Evolutionary conservation across 2,113 vertebrate genomes (phyloP).

Genomic region (Urocitellus parryii): DNA sequence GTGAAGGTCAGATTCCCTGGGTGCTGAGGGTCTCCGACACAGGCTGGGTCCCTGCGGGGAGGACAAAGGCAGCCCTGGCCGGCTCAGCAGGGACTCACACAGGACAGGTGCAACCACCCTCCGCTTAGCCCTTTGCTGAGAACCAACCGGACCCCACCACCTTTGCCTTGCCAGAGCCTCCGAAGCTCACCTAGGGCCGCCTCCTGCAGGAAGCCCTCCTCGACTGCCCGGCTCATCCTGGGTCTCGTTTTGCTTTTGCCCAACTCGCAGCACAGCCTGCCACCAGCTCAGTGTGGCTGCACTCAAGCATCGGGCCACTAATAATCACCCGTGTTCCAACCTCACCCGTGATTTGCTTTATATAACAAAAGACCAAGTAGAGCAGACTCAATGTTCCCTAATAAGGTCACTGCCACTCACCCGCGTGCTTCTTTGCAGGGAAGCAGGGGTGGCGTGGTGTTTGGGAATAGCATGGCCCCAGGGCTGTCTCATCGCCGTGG

Average conservation of each 20-base stretch:
- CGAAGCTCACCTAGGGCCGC: not conserved
- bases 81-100: too few species aligned
- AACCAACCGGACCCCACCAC: not conserved
- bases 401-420: constrained; percentile 54
- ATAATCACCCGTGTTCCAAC: not conserved
- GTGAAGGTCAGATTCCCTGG: not conserved
- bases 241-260: not conserved
- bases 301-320: not conserved
- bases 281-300: not conserved
- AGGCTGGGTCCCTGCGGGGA: not conserved
- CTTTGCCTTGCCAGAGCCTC: not conserved
- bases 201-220: constrained; percentile 42
- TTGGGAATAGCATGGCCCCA: not conserved
- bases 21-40: too few species aligned
- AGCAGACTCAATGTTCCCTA: constrained; percentile 57
- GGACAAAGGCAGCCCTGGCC: not conserved
- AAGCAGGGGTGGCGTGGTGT: not conserved
- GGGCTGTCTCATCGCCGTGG: not conserved
- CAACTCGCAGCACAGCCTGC: not conserved
- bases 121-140: not conserved
- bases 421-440: not conserved
- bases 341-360: constrained; percentile 60
- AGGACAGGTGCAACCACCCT: not conserved
- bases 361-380: not conserved
- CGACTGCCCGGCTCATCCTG: not conserved